Evolutionary conservation across 2,113 vertebrate species (phyloP).

Genomic region (Psittacula cyanocephala): DNA sequence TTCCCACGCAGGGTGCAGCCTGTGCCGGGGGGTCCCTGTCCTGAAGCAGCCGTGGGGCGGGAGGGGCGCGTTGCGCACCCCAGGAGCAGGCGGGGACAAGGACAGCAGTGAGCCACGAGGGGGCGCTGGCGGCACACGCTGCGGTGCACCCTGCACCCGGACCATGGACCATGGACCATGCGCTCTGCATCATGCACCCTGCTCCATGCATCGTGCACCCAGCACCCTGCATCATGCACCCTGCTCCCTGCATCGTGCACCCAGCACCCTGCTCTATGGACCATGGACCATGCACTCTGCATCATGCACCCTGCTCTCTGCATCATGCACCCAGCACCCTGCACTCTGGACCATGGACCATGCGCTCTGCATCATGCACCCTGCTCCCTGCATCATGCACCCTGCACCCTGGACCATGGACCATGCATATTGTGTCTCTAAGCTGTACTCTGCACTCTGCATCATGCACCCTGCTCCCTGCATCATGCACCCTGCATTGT

Average conservation of each 20-base stretch:
- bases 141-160: background rate
- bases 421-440: too few species aligned
- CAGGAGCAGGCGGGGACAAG: background rate
- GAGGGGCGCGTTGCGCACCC: fast-evolving
- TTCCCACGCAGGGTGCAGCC: too few species aligned
- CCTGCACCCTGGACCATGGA: too few species aligned
- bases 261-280: background rate
- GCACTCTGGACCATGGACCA: too few species aligned
- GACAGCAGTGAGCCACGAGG: background rate
- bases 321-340: fast-evolving
- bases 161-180: background rate
- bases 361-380: too few species aligned
- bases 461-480: too few species aligned
- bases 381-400: too few species aligned
- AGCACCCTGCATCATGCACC: background rate
- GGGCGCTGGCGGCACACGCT: background rate
- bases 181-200: background rate
- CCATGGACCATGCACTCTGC: too few species aligned
- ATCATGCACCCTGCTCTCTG: background rate
- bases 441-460: too few species aligned
- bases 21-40: background rate
- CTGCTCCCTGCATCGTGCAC: too few species aligned
- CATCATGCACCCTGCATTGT: too few species aligned
- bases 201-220: too few species aligned
- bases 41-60: background rate